Evolutionary conservation across 2,113 vertebrate genomes (phyloP), one percentile per base, ranked within the genome.

Genomic region (Lynx canadensis): DNA sequence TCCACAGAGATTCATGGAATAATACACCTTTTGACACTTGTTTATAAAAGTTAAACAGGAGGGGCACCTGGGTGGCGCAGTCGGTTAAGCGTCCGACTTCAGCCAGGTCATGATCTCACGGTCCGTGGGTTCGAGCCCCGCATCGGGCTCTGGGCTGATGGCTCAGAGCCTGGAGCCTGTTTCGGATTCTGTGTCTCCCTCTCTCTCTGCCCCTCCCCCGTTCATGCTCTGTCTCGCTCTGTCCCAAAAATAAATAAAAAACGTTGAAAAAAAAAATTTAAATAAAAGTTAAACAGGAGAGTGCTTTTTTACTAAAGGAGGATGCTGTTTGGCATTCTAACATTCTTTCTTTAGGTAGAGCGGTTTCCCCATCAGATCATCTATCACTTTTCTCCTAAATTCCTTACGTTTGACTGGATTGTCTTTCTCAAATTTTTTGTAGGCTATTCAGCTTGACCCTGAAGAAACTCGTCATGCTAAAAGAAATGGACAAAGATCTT

Each of bases 361-460:
- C 65, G 81, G 36, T 87, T 65, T 80, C 29, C 38, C 16, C 31
- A 71, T 5, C 12, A 60, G 55, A 27, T 29, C 7, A 50, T 73
- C 41, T 65, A 0, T 93, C 8, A 16, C 38, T 57, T 87, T 81
- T 81, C 81, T 65, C 25, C 3, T 13, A 74, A 63, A 25, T 31
- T 69, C 29, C 92, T 96, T 60, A 7, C 4, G 1, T 82, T 73
- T 97, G 86, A 97, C 93, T 81, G 11, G 9, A 18, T 66, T 23
- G 45, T 86, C 31, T 91, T 76, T 97, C 86, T 95, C 21, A 78
- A 3, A 69, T 29, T 48, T 76, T 83, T 73, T 93, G 33, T 98
- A 99, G 99, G 97, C 98, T 99, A 1, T 99, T 99, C 98, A 99
- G 99, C 96, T 98, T 99, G 98, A 99, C 99, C 8, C 99, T 99